Evolutionary conservation across 2,888 invertebrate species (phyloP), one percentile per base, ranked within the genome.

Genomic region (Drosophila austrosaltans): DNA sequence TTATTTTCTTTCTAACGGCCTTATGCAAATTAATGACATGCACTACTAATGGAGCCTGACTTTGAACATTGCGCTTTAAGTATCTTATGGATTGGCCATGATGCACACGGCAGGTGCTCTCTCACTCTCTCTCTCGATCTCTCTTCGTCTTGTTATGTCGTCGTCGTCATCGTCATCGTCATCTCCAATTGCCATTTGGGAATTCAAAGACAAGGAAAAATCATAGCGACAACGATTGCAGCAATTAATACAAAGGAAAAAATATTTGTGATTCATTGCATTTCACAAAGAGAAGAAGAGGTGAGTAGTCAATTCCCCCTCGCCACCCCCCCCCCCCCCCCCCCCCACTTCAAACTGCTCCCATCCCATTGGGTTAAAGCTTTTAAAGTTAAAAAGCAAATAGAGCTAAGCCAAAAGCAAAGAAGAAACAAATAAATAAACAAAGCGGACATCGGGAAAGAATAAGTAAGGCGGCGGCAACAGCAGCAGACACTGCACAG

Each of bases 11-110:
- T 75, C 82, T 82, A 85, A 78, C 88, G 72, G 73, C 73, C 77
- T 82, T 71, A 87, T 77, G 86, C 73, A 82, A 82, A 86, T 80
- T 85, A 87, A 83, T 83, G 86, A 72, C 74, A 85, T 79, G 76
- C 86, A 82, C 85, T 87, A 82, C 82, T 82, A 82, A 82, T 82
- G 87, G 87, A 79, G 77, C 70, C 70, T 70, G 71, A 72, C 66
- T 70, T 62, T 40, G 40, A 61, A 65, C 48, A 48, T 42, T 58
- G 48, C 28, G 61, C 53, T 32, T 12, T 22, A 53, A 53, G 53
- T 36, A 62, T 48, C 22, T 48, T 48, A 6, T 53, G 53, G 53
- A 62, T 62, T 62, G 62, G 62, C 53, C 62, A 53, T 39, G 48
- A 40, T 39, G 16, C 20, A 10, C 7, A 7, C 16, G 48, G 7